Evolutionary conservation across 2,888 invertebrate species (phyloP), one percentile per base, ranked within the genome.

Genomic region (Yponomeuta plumbellus): DNA sequence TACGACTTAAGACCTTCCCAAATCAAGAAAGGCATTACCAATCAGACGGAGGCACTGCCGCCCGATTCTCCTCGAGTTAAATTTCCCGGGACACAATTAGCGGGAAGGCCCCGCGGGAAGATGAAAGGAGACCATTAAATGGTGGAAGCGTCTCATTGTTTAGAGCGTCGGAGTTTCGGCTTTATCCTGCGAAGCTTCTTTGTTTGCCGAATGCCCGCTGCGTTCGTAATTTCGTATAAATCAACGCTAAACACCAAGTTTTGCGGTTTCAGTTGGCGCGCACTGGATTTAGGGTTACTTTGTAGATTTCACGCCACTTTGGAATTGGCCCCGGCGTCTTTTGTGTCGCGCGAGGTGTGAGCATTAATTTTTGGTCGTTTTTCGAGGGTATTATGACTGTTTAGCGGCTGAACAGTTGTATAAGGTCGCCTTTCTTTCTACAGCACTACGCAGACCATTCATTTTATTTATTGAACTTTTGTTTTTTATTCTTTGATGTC

Each of bases 231-330:
- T 69, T 68, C 66, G 67, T 68, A 73, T 76, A 74, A 75, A 78
- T 76, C 74, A 72, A 73, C 73, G 74, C 75, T 73, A 73, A 71
- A 68, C 63, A 66, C 69, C 68, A 74, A 77, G 72, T 76, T 76
- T 67, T 44, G 68, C 67, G 66, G 68, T 65, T 72, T 70, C 67
- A 68, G 67, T 68, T 65, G 68, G 68, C 65, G 67, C 68, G 70
- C 69, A 66, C 71, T 71, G 69, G 71, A 72, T 72, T 71, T 72
- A 69, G 68, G 73, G 72, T 71, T 68, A 71, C 62, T 62, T 62
- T 62, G 59, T 59, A 59, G 23, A 59, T 59, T 59, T 59, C 23
- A 62, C 34, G 62, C 62, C n/a, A 62, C 34, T 62, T 39, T n/a
- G 17, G 17, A 39, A 62, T 39, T 22, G 22, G 22, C 13, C 59